Evolutionary conservation across 23 tunicate species (phyloP), one percentile per base, ranked within the genome.

Genomic region (Corella eumyota): DNA sequence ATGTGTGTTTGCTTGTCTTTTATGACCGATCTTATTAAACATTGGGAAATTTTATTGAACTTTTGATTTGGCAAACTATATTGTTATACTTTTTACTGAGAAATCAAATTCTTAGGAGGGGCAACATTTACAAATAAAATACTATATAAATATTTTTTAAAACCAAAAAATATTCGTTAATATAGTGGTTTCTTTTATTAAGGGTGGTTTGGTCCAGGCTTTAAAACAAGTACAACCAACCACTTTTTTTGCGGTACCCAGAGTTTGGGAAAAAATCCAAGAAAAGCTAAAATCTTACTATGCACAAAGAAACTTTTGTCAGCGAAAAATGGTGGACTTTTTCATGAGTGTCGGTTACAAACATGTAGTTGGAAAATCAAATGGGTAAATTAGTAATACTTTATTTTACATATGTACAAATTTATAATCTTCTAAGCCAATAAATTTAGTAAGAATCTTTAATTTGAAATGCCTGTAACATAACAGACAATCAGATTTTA

Each of bases 181-280:
- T n/a, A n/a, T n/a, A n/a, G n/a, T n/a, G n/a, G n/a, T 61, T 30
- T 15, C 3, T 28, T 38, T 68, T 54, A 2, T 24, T 15, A 61
- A 74, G 81, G 81, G 81, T 5, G 26, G 32, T 25, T 50, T 74
- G 34, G 19, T 65, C 6, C 32, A 55, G 45, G 65, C 81, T 19
- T 38, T 74, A 45, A 64, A 65, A 22, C 26, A 21, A 2, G 81
- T 74, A 19, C 64, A 65, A 1, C 81, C 81, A 6, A 74, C 72
- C 4, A 20, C 34, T 3, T 74, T 74, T 29, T 17, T 74, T 20
- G 71, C 65, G 19, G 72, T 74, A 21, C 81, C 81, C n/a, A 55
- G 81, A 40, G 63, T 74, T 54, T 74, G 81, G 81, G 81, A 74
- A 34, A 74, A 74, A 38, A 45, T 74, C 21, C 68, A 36, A 1